Conservation (phyloP, 2,888 invertebrate genomes). For the Drosophila austrosaltans region DNA sequence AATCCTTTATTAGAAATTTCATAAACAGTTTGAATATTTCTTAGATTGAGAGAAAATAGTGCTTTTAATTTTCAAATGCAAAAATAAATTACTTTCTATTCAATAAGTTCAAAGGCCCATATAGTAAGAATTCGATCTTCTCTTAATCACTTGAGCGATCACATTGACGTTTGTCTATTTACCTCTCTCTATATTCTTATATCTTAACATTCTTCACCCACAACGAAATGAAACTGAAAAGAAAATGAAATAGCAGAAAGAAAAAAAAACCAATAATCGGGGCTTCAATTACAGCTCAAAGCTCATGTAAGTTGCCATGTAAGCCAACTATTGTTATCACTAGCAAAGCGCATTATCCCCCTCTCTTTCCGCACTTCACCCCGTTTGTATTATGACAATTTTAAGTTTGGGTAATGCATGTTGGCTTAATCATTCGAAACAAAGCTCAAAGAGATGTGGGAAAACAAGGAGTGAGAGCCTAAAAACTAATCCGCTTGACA, state of each 20-base stretch:
- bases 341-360: constrained; percentile 71
- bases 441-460: constrained; percentile 25
- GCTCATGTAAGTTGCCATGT: constrained; percentile 72
- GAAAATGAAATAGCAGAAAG: not conserved
- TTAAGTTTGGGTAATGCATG: constrained; percentile 73
- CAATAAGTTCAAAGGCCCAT: not conserved
- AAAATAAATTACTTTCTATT: not conserved
- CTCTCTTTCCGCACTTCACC: constrained; percentile 23
- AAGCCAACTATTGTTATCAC: constrained; percentile 58
- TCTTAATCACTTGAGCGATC: not conserved
- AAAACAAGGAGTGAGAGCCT: not conserved
- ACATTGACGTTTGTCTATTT: constrained; percentile 35
- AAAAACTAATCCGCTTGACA: constrained; percentile 74
- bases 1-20: too few species aligned
- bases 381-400: constrained; percentile 51
- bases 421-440: constrained; percentile 69
- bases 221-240: not conserved
- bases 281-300: constrained; percentile 74
- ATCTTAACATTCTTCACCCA: constrained; percentile 23
- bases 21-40: too few species aligned
- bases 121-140: not conserved
- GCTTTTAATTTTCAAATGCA: too few species aligned
- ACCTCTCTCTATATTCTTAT: constrained; percentile 3
- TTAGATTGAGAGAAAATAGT: too few species aligned
- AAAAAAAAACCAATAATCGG: constrained; percentile 7